These are phyloP conservation scores for Polypedilum vanderplanki DNA, from an alignment of 1,140 invertebrate species.

Conservation along the genomic window DNA sequence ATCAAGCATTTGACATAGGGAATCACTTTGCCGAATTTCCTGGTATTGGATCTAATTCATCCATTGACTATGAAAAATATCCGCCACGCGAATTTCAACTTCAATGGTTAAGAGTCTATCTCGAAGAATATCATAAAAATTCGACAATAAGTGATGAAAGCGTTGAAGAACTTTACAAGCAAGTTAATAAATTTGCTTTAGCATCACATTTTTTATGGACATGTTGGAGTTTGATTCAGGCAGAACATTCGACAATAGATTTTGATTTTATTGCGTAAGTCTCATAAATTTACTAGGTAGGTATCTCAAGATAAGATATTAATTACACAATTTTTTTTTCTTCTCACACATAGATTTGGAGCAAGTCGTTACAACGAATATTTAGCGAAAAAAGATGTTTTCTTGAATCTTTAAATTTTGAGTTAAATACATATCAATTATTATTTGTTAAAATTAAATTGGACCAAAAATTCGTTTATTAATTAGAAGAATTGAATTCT, in stretches of 20 bases:
- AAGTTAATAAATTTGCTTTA: conserved; percentile 74
- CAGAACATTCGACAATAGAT: conserved; percentile 81
- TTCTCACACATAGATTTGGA: conserved; percentile 51
- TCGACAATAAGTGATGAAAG: conserved; percentile 49
- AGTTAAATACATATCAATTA: too few species aligned
- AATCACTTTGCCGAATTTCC: conserved; percentile 98
- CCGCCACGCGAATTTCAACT: conserved; percentile 73
- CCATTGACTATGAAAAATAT: conserved; percentile 70
- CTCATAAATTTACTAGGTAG: conserved; percentile 30
- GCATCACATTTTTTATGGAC: conserved; percentile 87
- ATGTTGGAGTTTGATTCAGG: conserved; percentile 87
- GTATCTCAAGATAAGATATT: too few species aligned
- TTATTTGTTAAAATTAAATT: too few species aligned
- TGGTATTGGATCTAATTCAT: conserved; percentile 59
- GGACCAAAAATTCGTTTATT: too few species aligned
- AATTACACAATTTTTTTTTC: neutral
- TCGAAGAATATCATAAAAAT: conserved; percentile 53
- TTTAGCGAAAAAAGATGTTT: conserved; percentile 48
- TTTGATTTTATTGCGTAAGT: conserved; percentile 89
- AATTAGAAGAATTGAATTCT: too few species aligned
- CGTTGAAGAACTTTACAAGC: conserved; percentile 62
- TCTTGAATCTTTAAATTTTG: conserved; percentile 36
- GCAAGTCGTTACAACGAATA: conserved; percentile 58
- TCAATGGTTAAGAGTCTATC: conserved; percentile 72
- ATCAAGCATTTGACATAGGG: conserved; percentile 92